phyloP scores from a whole-genome alignment of 2,888 invertebrate species.

The Leptinotarsa rubiginosa region DNA sequence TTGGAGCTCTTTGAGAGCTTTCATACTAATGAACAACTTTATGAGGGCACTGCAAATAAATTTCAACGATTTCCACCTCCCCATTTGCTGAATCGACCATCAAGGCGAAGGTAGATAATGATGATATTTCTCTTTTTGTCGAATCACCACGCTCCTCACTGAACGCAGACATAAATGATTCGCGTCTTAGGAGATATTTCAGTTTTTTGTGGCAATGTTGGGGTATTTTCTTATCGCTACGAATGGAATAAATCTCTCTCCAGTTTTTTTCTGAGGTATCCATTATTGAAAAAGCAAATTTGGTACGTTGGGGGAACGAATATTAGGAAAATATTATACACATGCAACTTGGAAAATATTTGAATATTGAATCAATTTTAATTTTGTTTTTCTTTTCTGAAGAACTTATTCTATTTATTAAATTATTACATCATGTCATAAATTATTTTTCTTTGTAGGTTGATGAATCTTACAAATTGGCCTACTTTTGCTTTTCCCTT shows the following conservation, averaged over 20 bases:
- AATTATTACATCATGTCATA: too few species aligned
- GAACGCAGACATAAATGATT: constrained; percentile 7
- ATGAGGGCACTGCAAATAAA: constrained; percentile 35
- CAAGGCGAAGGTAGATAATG: constrained; percentile 10
- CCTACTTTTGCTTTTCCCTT: too few species aligned
- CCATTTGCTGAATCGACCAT: constrained; percentile 27
- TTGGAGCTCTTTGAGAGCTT: constrained; percentile 31
- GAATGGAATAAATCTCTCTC: not conserved
- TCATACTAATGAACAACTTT: constrained; percentile 39
- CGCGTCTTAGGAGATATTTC: not conserved
- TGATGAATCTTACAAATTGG: too few species aligned
- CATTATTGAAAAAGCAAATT: too few species aligned
- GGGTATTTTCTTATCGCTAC: not conserved
- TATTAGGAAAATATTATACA: too few species aligned
- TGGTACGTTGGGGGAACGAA: too few species aligned
- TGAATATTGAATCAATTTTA: too few species aligned
- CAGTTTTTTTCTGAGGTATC: not conserved
- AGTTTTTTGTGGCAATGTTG: not conserved
- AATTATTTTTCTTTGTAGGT: too few species aligned
- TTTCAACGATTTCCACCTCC: constrained; percentile 27
- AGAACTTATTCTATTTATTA: too few species aligned
- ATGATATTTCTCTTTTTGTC: constrained; percentile 5
- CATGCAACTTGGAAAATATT: too few species aligned
- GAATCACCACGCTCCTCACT: not conserved
- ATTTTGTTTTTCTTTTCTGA: too few species aligned